phyloP scores from a whole-genome alignment of 2,888 invertebrate genomes.

The Neria commutata region DNA sequence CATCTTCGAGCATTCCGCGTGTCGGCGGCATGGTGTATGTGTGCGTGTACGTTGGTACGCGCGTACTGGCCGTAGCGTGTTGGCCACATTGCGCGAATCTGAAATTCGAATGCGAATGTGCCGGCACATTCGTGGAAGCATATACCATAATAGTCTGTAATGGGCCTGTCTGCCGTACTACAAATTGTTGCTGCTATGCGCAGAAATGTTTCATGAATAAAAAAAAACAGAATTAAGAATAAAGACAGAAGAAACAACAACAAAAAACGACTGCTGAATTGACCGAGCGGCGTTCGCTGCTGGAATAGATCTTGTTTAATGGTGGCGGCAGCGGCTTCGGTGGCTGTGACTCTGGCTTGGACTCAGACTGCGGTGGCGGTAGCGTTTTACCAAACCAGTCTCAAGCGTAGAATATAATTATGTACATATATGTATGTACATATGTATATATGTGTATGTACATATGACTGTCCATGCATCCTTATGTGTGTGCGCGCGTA shows the following conservation, averaged over 20 bases:
- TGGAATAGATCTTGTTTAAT: conserved; percentile 1
- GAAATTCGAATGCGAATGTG: too few relatives aligned
- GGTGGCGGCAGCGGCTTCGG: background rate
- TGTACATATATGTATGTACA: background rate
- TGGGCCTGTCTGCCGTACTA: background rate
- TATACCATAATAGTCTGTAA: background rate
- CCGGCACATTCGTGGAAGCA: background rate
- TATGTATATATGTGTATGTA: conserved; percentile 17
- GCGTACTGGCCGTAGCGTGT: too few relatives aligned
- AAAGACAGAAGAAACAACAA: conserved; percentile 3
- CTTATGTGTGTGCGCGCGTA: conserved; percentile 3
- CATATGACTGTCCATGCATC: conserved; percentile 3
- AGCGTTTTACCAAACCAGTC: conserved; percentile 15
- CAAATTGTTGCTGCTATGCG: background rate
- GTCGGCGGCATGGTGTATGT: too few relatives aligned
- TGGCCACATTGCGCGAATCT: too few relatives aligned
- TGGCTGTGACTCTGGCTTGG: background rate
- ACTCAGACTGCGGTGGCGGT: conserved; percentile 8
- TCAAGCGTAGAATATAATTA: background rate
- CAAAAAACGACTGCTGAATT: conserved; percentile 1
- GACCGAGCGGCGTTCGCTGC: background rate
- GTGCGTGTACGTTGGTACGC: too few relatives aligned
- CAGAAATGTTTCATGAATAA: background rate
- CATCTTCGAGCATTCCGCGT: too few relatives aligned
- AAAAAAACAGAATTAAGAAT: conserved; percentile 4